Conservation (phyloP, 2,113 vertebrate genomes). For the Ophiodon elongatus region DNA sequence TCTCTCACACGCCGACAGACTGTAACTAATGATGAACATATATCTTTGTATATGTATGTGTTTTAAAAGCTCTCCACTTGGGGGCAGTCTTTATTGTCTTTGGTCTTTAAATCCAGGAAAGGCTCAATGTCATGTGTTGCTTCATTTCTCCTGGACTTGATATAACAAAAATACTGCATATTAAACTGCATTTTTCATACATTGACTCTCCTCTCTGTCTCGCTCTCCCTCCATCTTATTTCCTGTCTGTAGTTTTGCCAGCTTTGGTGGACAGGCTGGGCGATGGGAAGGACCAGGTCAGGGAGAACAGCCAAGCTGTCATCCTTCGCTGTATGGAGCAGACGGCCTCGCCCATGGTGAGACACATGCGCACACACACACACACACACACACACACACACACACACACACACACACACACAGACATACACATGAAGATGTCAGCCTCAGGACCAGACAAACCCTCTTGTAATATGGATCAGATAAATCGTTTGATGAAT, state of each 20-base stretch:
- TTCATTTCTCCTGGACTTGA: slow-evolving; percentile 8
- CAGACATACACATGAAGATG: not conserved
- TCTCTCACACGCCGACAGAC: not conserved
- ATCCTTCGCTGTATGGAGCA: slow-evolving; percentile 93
- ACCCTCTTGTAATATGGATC: not conserved
- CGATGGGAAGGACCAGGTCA: slow-evolving; percentile 96
- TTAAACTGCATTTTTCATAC: slow-evolving; percentile 29
- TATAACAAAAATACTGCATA: not conserved
- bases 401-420: not conserved
- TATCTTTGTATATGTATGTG: slow-evolving; percentile 13
- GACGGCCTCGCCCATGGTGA: slow-evolving; percentile 91
- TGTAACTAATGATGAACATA: not conserved
- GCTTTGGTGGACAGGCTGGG: slow-evolving; percentile 95
- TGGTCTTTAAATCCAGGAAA: not conserved
- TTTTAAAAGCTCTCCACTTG: slow-evolving; percentile 49
- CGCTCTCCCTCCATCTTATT: not conserved
- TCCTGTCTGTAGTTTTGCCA: slow-evolving; percentile 84
- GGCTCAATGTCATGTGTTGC: not conserved
- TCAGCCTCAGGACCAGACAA: not conserved
- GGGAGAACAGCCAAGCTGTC: slow-evolving; percentile 93
- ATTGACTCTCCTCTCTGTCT: not conserved
- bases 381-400: not conserved
- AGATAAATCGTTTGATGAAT: not conserved
- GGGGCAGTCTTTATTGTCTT: slow-evolving; percentile 55
- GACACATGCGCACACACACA: slow-evolving; percentile 32